Percentiles rank a stretch among this genome's conserved stretches.
These are phyloP conservation scores for Zaprionus ghesquierei DNA, from an alignment of 1,140 invertebrate species.

Conservation along the genomic window DNA sequence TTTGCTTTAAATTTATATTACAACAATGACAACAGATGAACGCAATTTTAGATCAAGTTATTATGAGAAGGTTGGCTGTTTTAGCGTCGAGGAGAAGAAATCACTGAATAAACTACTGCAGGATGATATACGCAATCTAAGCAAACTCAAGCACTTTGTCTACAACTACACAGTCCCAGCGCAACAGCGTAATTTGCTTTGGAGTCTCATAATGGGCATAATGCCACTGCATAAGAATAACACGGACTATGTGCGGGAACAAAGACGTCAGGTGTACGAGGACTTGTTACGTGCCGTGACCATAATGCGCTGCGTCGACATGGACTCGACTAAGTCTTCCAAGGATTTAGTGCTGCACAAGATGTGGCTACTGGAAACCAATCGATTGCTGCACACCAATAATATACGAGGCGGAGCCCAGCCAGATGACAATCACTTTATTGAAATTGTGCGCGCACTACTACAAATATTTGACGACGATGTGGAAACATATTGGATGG, in stretches of 20 bases:
- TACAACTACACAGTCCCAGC: constrained; percentile 92
- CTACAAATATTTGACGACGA: constrained; percentile 88
- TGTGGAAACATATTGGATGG: constrained; percentile 90
- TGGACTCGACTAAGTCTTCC: constrained; percentile 82
- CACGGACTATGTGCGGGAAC: constrained; percentile 88
- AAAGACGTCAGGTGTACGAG: constrained; percentile 88
- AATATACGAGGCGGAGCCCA: constrained; percentile 83
- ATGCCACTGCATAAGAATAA: constrained; percentile 88
- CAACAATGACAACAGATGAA: constrained; percentile 85
- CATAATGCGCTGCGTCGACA: constrained; percentile 84
- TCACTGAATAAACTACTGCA: constrained; percentile 95
- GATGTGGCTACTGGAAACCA: constrained; percentile 90
- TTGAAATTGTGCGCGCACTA: constrained; percentile 87
- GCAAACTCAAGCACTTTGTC: constrained; percentile 93
- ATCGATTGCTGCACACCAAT: constrained; percentile 86
- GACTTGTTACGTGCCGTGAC: constrained; percentile 89
- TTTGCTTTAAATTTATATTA: neutral
- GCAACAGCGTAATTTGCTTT: constrained; percentile 91
- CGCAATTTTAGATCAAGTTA: constrained; percentile 95
- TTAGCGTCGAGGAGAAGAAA: constrained; percentile 95
- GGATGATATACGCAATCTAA: constrained; percentile 91
- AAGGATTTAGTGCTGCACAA: constrained; percentile 87
- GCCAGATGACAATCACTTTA: constrained; percentile 84
- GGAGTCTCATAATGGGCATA: constrained; percentile 92
- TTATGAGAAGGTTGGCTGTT: constrained; percentile 92